Base-by-base conservation (phyloP, 2,113 vertebrate genomes). In the Telmatochromis brachygnathus region DNA sequence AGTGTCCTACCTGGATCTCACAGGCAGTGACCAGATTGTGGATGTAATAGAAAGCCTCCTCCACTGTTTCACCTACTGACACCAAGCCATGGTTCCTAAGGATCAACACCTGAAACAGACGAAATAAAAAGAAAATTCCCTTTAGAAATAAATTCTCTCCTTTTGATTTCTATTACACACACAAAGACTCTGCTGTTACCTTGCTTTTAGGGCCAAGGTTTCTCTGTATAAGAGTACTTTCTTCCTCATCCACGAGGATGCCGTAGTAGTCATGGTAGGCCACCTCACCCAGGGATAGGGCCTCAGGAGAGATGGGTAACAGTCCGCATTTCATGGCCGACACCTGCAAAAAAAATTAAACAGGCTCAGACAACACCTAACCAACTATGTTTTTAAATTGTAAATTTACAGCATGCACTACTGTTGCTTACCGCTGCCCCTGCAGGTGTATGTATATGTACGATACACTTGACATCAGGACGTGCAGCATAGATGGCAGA, bases 301-400 rank as follows among this genome's bases (percentile, higher is more conserved):
- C 97, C 95, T 99, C 98, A 0, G 98, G 98, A 6, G 98, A 99
- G 90, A 99, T 98, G 4, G 98, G 98, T 92, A 99, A 84, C 82
- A 99, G 97, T 62, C 99, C 99, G 30, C 98, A 98, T 70, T 99
- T 99, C 98, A 99, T 99, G 19, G 99, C 98, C 0, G 99, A 99
- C 62, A 99, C 98, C 99, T 99, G 86, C 23, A 84, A 23, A 37
- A 33, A 42, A 77, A 70, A 21, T 45, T 12, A 70, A 17, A 79
- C 5, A 28, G 15, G 2, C 8, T 19, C 17, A 58, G 39, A 12
- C 9, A 28, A 77, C 26, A 39, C 37, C 73, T 30, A 17, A 26
- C 23, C 23, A 75, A 2, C 70, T 75, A 51, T 13, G 45, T 51
- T 51, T 77, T 77, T 30, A 77, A 28, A 28, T 14, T 42, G 42